Evolutionary conservation across 2,113 vertebrate genomes (phyloP), one percentile per base, ranked within the genome.

Genomic region (Cyanoramphus novaezelandiae): DNA sequence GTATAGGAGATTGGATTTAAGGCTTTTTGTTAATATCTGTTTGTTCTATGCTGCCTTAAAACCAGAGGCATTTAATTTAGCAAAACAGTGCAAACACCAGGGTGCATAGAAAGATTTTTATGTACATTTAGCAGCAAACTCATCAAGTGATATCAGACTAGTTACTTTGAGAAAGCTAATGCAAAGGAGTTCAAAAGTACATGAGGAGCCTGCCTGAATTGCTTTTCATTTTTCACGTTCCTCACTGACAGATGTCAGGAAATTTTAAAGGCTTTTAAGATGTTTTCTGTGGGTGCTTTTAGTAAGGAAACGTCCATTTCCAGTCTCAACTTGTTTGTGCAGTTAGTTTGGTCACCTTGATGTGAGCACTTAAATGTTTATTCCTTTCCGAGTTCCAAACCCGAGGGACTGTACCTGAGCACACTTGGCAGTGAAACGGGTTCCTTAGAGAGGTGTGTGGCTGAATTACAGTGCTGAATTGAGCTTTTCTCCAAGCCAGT

Each of bases 271-370:
- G 33, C 55, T 83, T 90, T 76, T 59, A 69, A 90, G 86, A 67
- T 82, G 63, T 67, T 86, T 86, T 76, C 82, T 50, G 43, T 90
- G 71, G 53, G 63, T 80, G 59, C 70, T 82, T 88, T 80, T 63
- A 55, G 33, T 74, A 41, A 88, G 75, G 71, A 94, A 92, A n/a
- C 43, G 27, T 74, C 82, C 57, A 11, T 10, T 46, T 93, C 75
- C 35, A 83, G 93, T 80, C 88, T 74, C 55, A 82, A 88, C 94
- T 88, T 95, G 90, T 90, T 90, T 82, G 17, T 53, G 20, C 53
- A 25, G 29, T 69, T 79, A 37, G 9, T 49, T 91, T 77, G 87
- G 76, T 91, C 86, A 91, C n/a, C 62, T 87, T 72, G 27, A 27
- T 68, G 43, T 14, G n/a, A 68, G 49, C 37, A 23, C 33, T 92